A percentile compares a stretch with the other conserved stretches of the same genome.
phyloP scores from a whole-genome alignment of 1,140 invertebrate species.

The Diabrotica undecimpunctata region DNA sequence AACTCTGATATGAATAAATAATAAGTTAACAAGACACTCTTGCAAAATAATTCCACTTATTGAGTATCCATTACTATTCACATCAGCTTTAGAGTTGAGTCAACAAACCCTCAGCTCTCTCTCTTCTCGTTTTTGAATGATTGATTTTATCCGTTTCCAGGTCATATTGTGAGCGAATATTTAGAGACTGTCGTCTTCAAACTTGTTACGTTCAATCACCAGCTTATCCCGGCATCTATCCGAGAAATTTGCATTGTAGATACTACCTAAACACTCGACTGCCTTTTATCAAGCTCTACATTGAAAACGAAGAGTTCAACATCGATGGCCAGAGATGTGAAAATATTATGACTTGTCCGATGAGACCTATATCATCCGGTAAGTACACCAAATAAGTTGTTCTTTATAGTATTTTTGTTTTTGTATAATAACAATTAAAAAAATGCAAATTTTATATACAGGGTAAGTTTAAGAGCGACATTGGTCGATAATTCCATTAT shows the following conservation, averaged over 20 bases:
- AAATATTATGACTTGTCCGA: constrained; percentile 91
- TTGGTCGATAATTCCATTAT: too few relatives aligned
- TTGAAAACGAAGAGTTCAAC: constrained; percentile 90
- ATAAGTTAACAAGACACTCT: too few relatives aligned
- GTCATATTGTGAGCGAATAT: constrained; percentile 83
- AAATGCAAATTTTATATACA: too few relatives aligned
- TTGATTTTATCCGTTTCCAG: constrained; percentile 48
- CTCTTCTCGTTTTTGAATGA: neutral
- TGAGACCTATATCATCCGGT: constrained; percentile 81
- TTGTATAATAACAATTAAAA: too few relatives aligned
- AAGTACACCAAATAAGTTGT: constrained; percentile 14
- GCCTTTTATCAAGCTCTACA: constrained; percentile 87
- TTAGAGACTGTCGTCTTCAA: constrained; percentile 79
- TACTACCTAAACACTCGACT: constrained; percentile 82
- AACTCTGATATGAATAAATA: too few relatives aligned
- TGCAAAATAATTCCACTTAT: too few relatives aligned
- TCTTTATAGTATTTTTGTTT: neutral
- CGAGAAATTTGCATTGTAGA: constrained; percentile 82
- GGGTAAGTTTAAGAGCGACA: too few relatives aligned
- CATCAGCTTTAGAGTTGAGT: too few relatives aligned
- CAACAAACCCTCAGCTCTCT: too few relatives aligned
- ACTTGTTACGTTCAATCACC: constrained; percentile 91
- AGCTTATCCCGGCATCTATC: constrained; percentile 88
- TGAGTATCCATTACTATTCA: too few relatives aligned
- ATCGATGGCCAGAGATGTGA: constrained; percentile 90